Evolutionary conservation across 2,797 vertebrate genomes (phyloP).

Genomic region (Crenichthys baileyi): DNA sequence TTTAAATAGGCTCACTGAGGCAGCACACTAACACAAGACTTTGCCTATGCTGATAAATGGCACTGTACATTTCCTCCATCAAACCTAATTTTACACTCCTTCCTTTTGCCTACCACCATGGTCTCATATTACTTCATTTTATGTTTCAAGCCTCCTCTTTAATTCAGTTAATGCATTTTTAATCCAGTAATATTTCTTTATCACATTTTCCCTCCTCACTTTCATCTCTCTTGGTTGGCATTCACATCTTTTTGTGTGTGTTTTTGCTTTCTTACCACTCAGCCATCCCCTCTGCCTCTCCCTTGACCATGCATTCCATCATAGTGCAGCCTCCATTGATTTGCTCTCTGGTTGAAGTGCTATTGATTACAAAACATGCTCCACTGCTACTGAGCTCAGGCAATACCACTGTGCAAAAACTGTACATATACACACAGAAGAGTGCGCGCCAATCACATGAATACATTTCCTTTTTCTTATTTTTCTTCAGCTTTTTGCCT

Average conservation of each 20-base stretch:
- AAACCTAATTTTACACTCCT: conserved; percentile 39
- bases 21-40: conserved; percentile 57
- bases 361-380: conserved; percentile 80
- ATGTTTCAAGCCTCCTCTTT: conserved; percentile 13
- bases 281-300: conserved; percentile 51
- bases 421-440: conserved; percentile 32
- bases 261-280: conserved; percentile 46
- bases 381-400: conserved; percentile 62
- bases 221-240: conserved; percentile 29
- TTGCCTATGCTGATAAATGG: conserved; percentile 59
- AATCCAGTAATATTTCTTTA: conserved; percentile 30
- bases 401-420: conserved; percentile 42
- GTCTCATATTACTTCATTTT: conserved; percentile 32
- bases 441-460: background rate
- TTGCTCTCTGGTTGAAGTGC: conserved; percentile 79
- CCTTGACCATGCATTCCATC: conserved; percentile 72
- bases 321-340: conserved; percentile 76
- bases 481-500: conserved; percentile 21
- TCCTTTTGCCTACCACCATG: conserved; percentile 15
- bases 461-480: conserved; percentile 4
- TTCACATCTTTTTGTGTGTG: conserved; percentile 56
- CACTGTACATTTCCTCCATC: conserved; percentile 27
- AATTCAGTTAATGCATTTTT: conserved; percentile 43
- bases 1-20: conserved; percentile 56
- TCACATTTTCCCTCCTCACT: conserved; percentile 24